A percentile compares a stretch with the other conserved stretches of the same genome.
phyloP scores from a whole-genome alignment of 2,113 vertebrate species.

The Pimephales promelas region DNA sequence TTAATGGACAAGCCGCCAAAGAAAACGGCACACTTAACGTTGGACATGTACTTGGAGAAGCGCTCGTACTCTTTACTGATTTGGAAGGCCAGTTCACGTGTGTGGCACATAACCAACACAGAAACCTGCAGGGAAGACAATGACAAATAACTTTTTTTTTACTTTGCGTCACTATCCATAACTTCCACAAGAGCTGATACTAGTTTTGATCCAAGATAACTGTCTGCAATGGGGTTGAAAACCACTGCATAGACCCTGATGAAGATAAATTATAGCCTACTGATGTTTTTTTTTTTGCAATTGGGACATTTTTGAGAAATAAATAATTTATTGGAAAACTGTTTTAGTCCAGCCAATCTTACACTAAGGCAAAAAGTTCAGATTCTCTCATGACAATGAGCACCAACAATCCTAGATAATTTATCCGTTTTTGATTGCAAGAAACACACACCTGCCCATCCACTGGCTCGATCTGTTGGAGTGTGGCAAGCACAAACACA shows the following conservation, averaged over 20 bases:
- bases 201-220: not conserved
- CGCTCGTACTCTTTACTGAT: conserved; percentile 91
- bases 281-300: not conserved
- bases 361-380: too few relatives aligned
- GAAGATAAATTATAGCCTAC: too few relatives aligned
- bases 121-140: conserved; percentile 70
- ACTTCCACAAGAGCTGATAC: not conserved
- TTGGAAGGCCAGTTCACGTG: conserved; percentile 87
- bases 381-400: not conserved
- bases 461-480: conserved; percentile 86
- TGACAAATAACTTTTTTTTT: not conserved
- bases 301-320: not conserved
- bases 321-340: not conserved
- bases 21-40: conserved; percentile 85
- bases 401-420: too few relatives aligned
- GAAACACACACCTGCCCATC: conserved; percentile 80
- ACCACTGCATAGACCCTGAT: not conserved
- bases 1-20: conserved; percentile 87
- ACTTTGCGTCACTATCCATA: not conserved
- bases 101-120: conserved; percentile 90
- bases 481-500: conserved; percentile 85
- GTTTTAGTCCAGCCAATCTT: not conserved
- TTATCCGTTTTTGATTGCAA: not conserved
- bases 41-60: conserved; percentile 91
- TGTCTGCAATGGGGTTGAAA: not conserved